phyloP scores from a whole-genome alignment of 2,888 invertebrate species.

The Ectemnius continuus region DNA sequence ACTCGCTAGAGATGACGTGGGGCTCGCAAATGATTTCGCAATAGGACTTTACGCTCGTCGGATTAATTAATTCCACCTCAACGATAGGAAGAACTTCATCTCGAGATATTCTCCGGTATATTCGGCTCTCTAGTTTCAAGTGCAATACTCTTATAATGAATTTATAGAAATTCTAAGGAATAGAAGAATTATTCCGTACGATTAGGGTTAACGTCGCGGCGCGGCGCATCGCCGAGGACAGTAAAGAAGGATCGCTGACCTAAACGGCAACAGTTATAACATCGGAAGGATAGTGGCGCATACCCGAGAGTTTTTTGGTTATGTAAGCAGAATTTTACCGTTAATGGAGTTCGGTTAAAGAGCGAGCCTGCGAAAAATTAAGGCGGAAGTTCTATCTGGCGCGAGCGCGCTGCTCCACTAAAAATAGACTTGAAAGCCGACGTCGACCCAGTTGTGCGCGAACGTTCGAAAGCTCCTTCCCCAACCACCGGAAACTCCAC shows the following conservation, averaged over 20 bases:
- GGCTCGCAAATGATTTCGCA: not conserved
- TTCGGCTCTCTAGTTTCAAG: no score
- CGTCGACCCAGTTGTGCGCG: slow-evolving; percentile 39
- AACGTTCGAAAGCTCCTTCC: not conserved
- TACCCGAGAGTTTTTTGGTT: no score
- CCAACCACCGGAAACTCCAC: slow-evolving; percentile 26
- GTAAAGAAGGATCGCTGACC: not conserved
- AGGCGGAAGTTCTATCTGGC: slow-evolving; percentile 8
- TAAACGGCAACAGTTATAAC: not conserved
- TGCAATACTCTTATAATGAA: no score
- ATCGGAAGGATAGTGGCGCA: no score
- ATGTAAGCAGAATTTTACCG: not conserved
- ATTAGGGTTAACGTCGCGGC: no score
- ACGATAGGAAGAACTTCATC: no score
- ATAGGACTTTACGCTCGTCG: slow-evolving; percentile 46
- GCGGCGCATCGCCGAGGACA: slow-evolving; percentile 8
- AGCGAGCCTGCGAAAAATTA: slow-evolving; percentile 1
- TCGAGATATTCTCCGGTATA: no score
- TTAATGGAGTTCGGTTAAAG: not conserved
- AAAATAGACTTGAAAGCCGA: slow-evolving; percentile 40
- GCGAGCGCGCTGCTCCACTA: not conserved
- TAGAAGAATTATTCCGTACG: no score
- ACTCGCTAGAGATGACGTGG: no score
- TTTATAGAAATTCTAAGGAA: no score
- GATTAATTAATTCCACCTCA: not conserved